Conservation (phyloP, 2,797 vertebrate species). For the Zalophus californianus region DNA sequence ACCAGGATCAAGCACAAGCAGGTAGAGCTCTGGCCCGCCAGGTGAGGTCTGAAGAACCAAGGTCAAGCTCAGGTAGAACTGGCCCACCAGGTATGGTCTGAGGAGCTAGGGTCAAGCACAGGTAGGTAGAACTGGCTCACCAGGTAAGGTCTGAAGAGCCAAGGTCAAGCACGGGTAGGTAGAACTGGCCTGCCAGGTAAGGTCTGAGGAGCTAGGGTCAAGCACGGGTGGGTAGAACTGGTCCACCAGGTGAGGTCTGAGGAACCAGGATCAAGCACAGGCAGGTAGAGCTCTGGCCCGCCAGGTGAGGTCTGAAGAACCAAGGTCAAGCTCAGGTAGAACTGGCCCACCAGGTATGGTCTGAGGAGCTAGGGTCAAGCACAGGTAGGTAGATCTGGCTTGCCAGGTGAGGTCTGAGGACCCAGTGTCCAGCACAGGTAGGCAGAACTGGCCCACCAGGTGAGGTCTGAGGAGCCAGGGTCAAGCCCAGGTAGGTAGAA, state of each 20-base stretch:
- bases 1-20: too few species aligned
- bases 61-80: too few species aligned
- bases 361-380: background rate
- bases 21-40: too few species aligned
- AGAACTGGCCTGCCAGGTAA: fast-evolving
- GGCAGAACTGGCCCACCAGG: background rate
- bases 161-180: background rate
- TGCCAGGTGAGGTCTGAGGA: background rate
- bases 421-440: background rate
- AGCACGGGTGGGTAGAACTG: background rate
- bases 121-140: background rate
- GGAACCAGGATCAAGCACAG: background rate
- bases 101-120: fast-evolving
- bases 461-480: background rate
- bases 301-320: background rate
- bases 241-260: background rate
- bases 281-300: background rate
- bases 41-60: too few species aligned
- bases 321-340: background rate
- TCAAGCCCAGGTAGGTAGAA: background rate
- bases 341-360: background rate
- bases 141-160: background rate
- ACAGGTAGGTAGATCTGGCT: background rate
- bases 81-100: fast-evolving
- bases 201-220: background rate